These are phyloP conservation scores for Laspeyria flexula DNA, from an alignment of 2,888 invertebrate genomes.

Conservation along the genomic window DNA sequence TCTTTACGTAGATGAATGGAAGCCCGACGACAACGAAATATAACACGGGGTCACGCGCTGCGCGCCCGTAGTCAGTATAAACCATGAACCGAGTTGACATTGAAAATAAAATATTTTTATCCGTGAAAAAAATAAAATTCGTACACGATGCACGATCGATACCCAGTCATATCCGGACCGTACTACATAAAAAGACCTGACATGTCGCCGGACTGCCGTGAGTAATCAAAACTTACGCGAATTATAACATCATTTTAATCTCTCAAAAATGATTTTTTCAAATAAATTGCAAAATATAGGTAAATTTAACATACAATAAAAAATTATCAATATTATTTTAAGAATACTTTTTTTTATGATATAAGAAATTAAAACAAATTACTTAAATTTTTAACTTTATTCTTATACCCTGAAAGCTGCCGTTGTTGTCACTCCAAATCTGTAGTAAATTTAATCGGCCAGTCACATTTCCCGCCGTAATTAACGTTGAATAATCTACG, in stretches of 20 bases:
- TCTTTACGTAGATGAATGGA: constrained; percentile 55
- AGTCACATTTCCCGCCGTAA: background rate
- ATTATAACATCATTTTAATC: background rate
- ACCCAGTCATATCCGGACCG: constrained; percentile 55
- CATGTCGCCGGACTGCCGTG: constrained; percentile 59
- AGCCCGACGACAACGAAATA: constrained; percentile 57
- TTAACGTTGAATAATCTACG: constrained; percentile 16
- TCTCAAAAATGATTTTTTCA: background rate
- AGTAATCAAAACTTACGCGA: constrained; percentile 42
- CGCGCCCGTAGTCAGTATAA: constrained; percentile 49
- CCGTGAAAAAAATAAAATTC: constrained; percentile 18
- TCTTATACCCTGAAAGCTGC: too few relatives aligned
- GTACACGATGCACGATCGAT: constrained; percentile 48
- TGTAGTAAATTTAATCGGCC: background rate
- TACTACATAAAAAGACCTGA: constrained; percentile 55
- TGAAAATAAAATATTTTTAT: constrained; percentile 42
- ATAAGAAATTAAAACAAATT: too few relatives aligned
- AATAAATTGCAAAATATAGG: background rate
- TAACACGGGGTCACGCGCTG: constrained; percentile 53
- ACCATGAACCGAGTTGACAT: constrained; percentile 57
- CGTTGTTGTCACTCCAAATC: too few relatives aligned
- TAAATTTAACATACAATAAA: too few relatives aligned
- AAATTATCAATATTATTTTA: too few relatives aligned
- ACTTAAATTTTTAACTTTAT: too few relatives aligned
- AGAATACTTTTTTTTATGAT: too few relatives aligned